Evolutionary conservation across 2,888 invertebrate species (phyloP).

Genomic region (Labia minor): DNA sequence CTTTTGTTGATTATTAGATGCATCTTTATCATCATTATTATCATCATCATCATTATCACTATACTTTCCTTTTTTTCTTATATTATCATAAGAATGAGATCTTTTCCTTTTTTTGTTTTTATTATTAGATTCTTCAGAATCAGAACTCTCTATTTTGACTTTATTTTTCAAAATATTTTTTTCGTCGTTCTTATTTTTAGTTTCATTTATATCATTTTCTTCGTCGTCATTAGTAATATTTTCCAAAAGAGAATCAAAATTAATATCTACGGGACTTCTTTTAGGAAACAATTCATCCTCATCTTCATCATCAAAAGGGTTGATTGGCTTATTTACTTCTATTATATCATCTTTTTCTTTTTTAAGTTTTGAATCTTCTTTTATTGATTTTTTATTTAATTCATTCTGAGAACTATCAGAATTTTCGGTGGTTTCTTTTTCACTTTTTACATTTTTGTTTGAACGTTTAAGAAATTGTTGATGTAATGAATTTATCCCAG

Average conservation of each 20-base stretch:
- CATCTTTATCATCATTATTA: constrained; percentile 31
- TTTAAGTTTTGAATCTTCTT: no score
- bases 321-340: no score
- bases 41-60: not conserved
- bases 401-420: constrained; percentile 29
- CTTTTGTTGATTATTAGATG: constrained; percentile 24
- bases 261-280: no score
- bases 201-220: constrained; percentile 29
- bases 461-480: no score
- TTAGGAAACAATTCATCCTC: no score
- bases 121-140: constrained; percentile 14
- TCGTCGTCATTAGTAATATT: constrained; percentile 26
- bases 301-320: no score
- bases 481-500: no score
- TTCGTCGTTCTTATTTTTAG: constrained; percentile 26
- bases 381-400: constrained; percentile 26
- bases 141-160: constrained; percentile 20
- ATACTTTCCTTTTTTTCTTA: not conserved
- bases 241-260: no score
- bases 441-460: no score
- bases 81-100: not conserved
- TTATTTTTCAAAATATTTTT: not conserved
- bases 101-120: not conserved
- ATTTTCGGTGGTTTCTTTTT: no score
- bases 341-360: no score